Evolutionary conservation across 1,140 invertebrate genomes (phyloP), one percentile per base, ranked within the genome.

Genomic region (Trichomalopsis sarcophagae): DNA sequence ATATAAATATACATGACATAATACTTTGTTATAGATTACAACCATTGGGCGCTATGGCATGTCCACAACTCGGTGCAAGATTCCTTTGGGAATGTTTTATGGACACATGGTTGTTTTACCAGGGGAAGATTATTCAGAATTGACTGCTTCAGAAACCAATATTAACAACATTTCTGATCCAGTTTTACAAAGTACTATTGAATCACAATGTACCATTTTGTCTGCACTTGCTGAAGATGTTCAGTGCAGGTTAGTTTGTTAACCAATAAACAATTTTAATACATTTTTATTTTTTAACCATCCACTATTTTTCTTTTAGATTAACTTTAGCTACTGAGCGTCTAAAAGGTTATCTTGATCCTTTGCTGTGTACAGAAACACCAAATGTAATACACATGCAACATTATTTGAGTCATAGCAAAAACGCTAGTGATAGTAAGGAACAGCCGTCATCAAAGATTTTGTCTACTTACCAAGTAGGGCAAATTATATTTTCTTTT

Each of bases 31-130:
- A 69, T 88, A 96, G 96, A 96, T 97, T 85, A 97, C 97, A 55
- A 96, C 97, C 1, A 97, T 98, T 87, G 97, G 97, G 36, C 94
- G 97, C 11, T 98, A 98, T 90, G 97, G 97, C 81, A 98, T 97
- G 96, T 96, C 96, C 66, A 96, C 97, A 0, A 97, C 97, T 36
- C 96, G 97, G 87, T 98, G 97, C 89, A 96, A 97, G 91, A 98
- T 98, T 79, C 97, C 97, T 1, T 93, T 98, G 30, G 98, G 97
- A n/a, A 96, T 96, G 90, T 98, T 98, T 92, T 98, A 97, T 90
- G 98, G 98, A 2, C 97, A 98, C 90, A 96, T 97, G 68, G 95
- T 97, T 36, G 94, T 97, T 77, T 91, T 97, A 66, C 96, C 96
- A 9, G 96, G 95, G 87, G 96, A 95, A 92, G 93, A 94, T 85